These are phyloP conservation scores for Miltochrista miniata DNA, from an alignment of 2,888 invertebrate genomes.

Conservation along the genomic window DNA sequence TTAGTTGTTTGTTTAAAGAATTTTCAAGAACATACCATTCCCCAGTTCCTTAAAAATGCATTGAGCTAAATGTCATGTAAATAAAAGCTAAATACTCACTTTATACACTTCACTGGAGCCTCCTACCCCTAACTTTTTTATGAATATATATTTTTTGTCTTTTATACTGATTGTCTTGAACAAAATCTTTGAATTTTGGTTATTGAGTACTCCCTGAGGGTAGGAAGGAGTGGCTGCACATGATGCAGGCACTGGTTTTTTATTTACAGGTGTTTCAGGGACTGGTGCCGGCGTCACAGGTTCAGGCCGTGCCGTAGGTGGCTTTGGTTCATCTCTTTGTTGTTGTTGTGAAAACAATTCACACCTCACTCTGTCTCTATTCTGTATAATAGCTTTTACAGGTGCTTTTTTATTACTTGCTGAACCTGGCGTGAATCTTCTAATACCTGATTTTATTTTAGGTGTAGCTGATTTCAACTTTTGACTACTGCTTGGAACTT, in stretches of 20 bases:
- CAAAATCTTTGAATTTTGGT: slow-evolving; percentile 58
- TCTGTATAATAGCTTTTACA: slow-evolving; percentile 47
- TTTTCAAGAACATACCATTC: too few relatives aligned
- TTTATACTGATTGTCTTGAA: slow-evolving; percentile 86
- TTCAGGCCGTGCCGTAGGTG: slow-evolving; percentile 20
- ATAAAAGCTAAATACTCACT: slow-evolving; percentile 45
- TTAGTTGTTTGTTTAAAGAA: too few relatives aligned
- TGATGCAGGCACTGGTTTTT: slow-evolving; percentile 52
- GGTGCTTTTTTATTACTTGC: slow-evolving; percentile 62
- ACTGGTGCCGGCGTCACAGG: slow-evolving; percentile 33
- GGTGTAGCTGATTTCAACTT: slow-evolving; percentile 65
- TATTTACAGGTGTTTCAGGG: slow-evolving; percentile 65
- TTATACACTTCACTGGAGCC: slow-evolving; percentile 94
- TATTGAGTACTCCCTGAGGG: slow-evolving; percentile 61
- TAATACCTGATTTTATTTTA: slow-evolving; percentile 68
- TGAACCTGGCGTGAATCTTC: slow-evolving; percentile 68
- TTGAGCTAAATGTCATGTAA: too few relatives aligned
- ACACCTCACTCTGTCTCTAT: slow-evolving; percentile 69
- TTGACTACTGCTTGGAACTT: slow-evolving; percentile 46
- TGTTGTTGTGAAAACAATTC: slow-evolving; percentile 60
- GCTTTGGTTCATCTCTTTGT: slow-evolving; percentile 39
- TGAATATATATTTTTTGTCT: slow-evolving; percentile 87
- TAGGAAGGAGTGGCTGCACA: slow-evolving; percentile 73
- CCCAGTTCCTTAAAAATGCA: background rate
- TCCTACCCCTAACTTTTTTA: slow-evolving; percentile 92